Conservation (phyloP, 2,797 vertebrate genomes). For the Pyrocephalus nanus region DNA sequence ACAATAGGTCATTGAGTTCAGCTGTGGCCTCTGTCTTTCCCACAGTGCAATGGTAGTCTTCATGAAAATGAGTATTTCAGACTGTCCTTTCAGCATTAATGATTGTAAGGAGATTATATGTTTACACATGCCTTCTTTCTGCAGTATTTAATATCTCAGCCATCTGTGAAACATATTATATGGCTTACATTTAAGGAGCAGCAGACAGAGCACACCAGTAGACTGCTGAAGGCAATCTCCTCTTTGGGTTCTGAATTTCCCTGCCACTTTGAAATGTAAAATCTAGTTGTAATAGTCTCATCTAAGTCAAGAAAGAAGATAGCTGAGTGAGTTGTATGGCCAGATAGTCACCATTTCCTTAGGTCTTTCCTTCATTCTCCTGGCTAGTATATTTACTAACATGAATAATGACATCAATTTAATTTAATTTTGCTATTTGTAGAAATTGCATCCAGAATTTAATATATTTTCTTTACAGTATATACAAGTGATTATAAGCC, state of each 20-base stretch:
- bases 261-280: neutral
- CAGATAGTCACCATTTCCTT: neutral
- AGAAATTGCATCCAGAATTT: neutral
- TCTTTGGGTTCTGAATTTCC: neutral
- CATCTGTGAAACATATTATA: neutral
- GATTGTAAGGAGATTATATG: neutral
- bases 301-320: neutral
- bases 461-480: neutral
- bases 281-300: neutral
- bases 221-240: neutral
- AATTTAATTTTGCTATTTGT: neutral
- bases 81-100: neutral
- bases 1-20: neutral
- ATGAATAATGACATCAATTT: neutral
- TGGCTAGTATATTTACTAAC: neutral
- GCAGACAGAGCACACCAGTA: neutral
- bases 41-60: accelerated
- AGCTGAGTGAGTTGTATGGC: neutral
- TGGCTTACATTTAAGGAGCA: neutral
- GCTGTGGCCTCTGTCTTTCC: neutral
- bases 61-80: neutral
- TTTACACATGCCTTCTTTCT: neutral
- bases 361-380: neutral
- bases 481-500: neutral
- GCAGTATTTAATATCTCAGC: neutral